Percentiles rank a stretch among this genome's conserved stretches.
Conservation (phyloP, 2,888 invertebrate species). For the Dynastes grantii region DNA sequence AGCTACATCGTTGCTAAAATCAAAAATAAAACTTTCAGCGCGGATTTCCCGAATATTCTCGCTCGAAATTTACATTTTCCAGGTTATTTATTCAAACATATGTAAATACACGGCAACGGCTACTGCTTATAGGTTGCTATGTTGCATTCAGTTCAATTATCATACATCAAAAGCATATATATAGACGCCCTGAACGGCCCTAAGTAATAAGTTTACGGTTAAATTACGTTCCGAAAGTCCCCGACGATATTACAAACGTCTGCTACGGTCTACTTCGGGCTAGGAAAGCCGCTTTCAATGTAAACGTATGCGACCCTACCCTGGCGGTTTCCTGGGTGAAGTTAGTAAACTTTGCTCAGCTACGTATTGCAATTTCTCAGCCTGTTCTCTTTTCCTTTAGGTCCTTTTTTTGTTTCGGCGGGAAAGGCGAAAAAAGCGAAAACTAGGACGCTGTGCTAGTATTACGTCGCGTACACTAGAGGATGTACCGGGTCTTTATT, state of each 20-base stretch:
- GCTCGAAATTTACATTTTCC: too few species aligned
- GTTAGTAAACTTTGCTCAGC: background rate
- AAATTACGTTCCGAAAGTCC: conserved; percentile 12
- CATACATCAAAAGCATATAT: conserved; percentile 15
- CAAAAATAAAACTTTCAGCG: too few species aligned
- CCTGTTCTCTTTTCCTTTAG: background rate
- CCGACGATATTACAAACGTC: conserved; percentile 4
- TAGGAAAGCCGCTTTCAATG: background rate
- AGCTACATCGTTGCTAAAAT: too few species aligned
- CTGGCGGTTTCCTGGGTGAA: background rate
- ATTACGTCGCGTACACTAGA: background rate
- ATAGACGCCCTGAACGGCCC: background rate
- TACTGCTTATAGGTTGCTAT: background rate
- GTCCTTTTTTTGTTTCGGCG: background rate
- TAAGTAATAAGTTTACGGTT: conserved; percentile 22
- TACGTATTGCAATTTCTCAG: background rate
- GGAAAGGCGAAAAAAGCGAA: conserved; percentile 3
- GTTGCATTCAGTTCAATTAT: conserved; percentile 11
- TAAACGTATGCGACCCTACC: background rate
- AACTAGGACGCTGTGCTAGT: background rate
- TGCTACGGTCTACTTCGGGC: background rate
- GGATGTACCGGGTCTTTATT: conserved; percentile 13
- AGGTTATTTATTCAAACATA: too few species aligned
- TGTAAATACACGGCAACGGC: too few species aligned
- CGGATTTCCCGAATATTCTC: too few species aligned